Percentiles rank a stretch among this genome's conserved stretches.
phyloP scores from a whole-genome alignment of 2,797 vertebrate species.

The Alca torda region DNA sequence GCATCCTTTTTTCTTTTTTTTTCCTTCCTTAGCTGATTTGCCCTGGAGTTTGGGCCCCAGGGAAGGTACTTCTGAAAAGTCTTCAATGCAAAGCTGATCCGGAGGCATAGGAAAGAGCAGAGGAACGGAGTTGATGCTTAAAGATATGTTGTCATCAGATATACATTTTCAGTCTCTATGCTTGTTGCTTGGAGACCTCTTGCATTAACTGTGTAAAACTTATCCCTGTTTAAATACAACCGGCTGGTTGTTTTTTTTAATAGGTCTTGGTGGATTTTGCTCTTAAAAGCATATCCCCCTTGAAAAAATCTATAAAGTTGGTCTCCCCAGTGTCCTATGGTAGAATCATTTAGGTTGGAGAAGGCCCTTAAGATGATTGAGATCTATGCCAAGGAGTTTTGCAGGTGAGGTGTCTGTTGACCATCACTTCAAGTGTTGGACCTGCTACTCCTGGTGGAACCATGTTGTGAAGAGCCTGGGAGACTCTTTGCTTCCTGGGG shows the following conservation, averaged over 20 bases:
- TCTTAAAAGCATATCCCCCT: background rate
- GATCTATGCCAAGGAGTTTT: background rate
- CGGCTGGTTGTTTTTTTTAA: background rate
- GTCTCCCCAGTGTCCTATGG: background rate
- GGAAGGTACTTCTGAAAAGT: background rate
- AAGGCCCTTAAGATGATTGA: accelerated
- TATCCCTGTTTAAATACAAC: background rate
- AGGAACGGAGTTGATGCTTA: background rate
- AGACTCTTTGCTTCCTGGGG: background rate
- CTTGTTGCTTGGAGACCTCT: background rate
- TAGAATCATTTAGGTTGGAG: background rate
- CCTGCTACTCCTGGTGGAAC: background rate
- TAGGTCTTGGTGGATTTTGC: background rate
- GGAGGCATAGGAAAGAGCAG: background rate
- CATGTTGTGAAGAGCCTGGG: accelerated
- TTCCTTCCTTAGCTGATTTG: background rate
- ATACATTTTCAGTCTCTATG: accelerated
- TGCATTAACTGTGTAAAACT: background rate
- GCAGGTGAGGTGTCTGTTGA: background rate
- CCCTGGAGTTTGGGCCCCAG: background rate
- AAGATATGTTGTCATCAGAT: background rate
- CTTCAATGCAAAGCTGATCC: background rate
- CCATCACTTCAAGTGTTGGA: background rate
- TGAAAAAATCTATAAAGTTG: background rate
- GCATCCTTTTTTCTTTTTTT: background rate